Base-by-base conservation (phyloP, 1,140 invertebrate species). In the Caenorhabditis latens region DNA sequence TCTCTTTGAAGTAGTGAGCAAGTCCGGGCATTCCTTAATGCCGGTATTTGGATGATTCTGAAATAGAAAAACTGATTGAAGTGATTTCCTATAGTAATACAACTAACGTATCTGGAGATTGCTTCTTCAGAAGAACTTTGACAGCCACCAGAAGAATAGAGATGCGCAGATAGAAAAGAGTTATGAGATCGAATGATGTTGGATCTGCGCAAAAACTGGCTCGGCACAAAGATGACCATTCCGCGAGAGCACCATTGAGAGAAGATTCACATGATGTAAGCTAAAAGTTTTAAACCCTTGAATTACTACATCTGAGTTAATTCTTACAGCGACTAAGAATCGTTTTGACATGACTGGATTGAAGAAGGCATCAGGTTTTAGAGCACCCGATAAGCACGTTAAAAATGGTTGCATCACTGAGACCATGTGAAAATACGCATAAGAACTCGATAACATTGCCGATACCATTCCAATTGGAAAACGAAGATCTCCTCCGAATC, bases 171-270 rank as follows among this genome's bases (percentile, higher is more conserved):
- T 79, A 79, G n/a, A 24, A 79, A 13, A 79, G 71, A 79, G 71
- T 79, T 46, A 79, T 79, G 71, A 79, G 71, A 79, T 79, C 71
- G 40, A 79, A 79, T 21, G 71, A 79, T 2, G 71, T 79, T 48
- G 71, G 24, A 50, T 79, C 71, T 21, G 71, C 71, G 24, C 71
- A 79, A 13, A 79, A 79, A 79, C 71, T 50, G 7, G 71, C 71
- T 24, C 71, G 71, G 24, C 40, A 43, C n/a, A 79, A 46, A 79
- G 71, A 13, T n/a, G 71, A 46, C 71, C 71, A 79, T 14, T 79
- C 71, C 7, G 6, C 11, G 1, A 79, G 40, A 21, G 71, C 71
- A 24, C 50, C 71, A 50, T 50, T 79, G 4, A 79, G 8, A 9
- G 71, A 79, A 11, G 46, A 48, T 53, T 79, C 71, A 11, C 71